Evolutionary conservation across 2,113 vertebrate species (phyloP), one percentile per base, ranked within the genome.

Genomic region (Cariama cristata): DNA sequence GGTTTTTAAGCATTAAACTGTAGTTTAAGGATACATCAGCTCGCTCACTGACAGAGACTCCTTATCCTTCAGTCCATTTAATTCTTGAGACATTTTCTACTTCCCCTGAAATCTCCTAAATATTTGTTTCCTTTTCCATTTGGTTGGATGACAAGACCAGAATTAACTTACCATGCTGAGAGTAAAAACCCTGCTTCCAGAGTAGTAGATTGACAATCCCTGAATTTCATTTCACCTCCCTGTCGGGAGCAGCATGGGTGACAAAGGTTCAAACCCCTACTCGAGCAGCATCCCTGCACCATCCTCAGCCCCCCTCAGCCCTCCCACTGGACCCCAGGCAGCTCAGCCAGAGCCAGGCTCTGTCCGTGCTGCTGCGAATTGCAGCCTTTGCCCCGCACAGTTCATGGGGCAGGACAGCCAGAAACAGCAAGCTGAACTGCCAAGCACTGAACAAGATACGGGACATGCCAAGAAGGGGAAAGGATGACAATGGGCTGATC

Each of bases 51-150:
- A 33, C 21, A 16, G 24, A 93, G 9, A 19, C 26, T 66, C 21
- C 33, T 82, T 79, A 53, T 49, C 32, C 59, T 88, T 53, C n/a
- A 45, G 40, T 64, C 49, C 32, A 38, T 55, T 83, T 80, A 86
- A 67, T 85, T 75, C 42, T 45, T 2, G 4, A 76, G 52, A 59
- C 5, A 26, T 58, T 86, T 68, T 87, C 55, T 93, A 7, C 24
- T 86, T 93, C 14, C 28, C 26, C 20, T 50, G 23, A 38, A 84
- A 59, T n/a, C 26, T 80, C 80, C 55, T 63, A 86, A 88, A 85
- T 73, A 45, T 33, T 72, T 71, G 14, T 75, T 95, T 93, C 23
- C 21, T 84, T 86, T 93, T 71, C 60, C 82, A 21, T 83, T 86
- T 72, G 32, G 12, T 32, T 60, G 35, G 50, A 60, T 2, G 12